Evolutionary conservation across 2,888 invertebrate species (phyloP), one percentile per base, ranked within the genome.

Genomic region (Galeopsomyia nigrocyanea): DNA sequence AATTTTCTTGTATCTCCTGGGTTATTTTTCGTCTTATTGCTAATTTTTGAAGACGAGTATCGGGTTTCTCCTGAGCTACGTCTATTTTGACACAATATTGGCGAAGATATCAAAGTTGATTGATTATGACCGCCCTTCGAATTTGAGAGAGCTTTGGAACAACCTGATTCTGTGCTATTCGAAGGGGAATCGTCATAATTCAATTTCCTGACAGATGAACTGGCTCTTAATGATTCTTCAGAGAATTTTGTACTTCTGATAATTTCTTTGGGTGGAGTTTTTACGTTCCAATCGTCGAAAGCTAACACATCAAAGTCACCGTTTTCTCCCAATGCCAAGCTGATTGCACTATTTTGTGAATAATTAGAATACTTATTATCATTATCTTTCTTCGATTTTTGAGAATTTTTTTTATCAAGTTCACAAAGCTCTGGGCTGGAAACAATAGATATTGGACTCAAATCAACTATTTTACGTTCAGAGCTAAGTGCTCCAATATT

Each of bases 401-500:
- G 53, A 39, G 21, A 22, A 19, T 69, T 53, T 19, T 56, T 49
- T 13, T 63, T 47, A 58, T 72, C 39, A 6, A 53, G 21, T 6
- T 57, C 65, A 63, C 16, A 49, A 56, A 7, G 19, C 39, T 71
- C 77, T 2, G 78, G 73, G 71, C 75, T 78, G 17, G 79, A 79
- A 21, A 73, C 70, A 60, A 80, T 63, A 1, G 76, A 55, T 73
- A 80, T 78, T 21, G 78, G 77, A 65, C 77, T 79, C 13, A 74
- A 53, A 68, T 66, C 68, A 21, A 72, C 57, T 13, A 22, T 46
- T 66, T 67, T 17, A 31, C 39, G 39, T 1, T 13, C 7, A 39
- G 39, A 39, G 13, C 39, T 7, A 39, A 53, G 3, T 10, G n/a
- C 19, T 19, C 22, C 17, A 14, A n/a, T 13, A 6, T 22, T 63